These are phyloP conservation scores for Ochotona princeps DNA, from an alignment of 2,113 vertebrate species.

Conservation along the genomic window DNA sequence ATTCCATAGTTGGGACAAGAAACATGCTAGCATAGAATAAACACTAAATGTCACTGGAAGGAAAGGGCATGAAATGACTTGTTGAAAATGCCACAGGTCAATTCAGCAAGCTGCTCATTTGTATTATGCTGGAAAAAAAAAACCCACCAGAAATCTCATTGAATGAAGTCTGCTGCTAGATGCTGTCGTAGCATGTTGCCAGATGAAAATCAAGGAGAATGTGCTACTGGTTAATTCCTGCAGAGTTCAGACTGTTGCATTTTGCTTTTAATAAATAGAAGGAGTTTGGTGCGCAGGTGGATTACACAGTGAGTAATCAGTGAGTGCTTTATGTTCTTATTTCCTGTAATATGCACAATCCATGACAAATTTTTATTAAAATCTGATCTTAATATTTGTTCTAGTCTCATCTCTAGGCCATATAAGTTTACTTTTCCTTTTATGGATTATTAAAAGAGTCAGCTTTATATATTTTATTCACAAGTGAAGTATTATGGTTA, in stretches of 20 bases:
- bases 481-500: neutral
- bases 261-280: neutral
- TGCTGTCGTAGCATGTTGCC: neutral
- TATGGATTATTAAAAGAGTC: neutral
- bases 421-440: neutral
- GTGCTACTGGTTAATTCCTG: neutral
- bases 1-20: neutral
- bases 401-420: neutral
- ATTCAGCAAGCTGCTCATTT: neutral
- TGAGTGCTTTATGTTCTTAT: neutral
- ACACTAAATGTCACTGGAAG: neutral
- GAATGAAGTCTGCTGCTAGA: neutral
- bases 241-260: neutral
- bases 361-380: conserved; percentile 7
- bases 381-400: neutral
- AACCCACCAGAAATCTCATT: neutral
- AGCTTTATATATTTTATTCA: neutral
- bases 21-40: neutral
- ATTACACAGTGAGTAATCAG: neutral
- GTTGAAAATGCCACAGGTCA: neutral
- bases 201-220: neutral
- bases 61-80: neutral
- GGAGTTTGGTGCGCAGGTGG: neutral
- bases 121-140: neutral
- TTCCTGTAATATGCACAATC: neutral